Conservation (phyloP, 1,140 invertebrate genomes). For the Orchesella cincta region DNA sequence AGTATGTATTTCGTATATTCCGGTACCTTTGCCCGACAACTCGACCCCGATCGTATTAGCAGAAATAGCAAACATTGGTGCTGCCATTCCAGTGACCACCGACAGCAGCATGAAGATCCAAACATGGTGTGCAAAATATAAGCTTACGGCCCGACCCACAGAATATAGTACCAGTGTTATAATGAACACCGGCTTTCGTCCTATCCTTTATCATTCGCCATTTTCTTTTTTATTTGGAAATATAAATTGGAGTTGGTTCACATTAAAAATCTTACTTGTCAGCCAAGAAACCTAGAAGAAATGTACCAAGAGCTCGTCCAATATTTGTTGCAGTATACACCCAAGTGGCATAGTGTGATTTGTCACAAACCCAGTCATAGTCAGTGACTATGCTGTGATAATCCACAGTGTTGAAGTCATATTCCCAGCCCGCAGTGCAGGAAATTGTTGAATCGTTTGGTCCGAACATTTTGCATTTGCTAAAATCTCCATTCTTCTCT, state of each 20-base stretch:
- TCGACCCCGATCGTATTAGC: neutral
- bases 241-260: neutral
- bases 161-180: constrained; percentile 39
- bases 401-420: constrained; percentile 28
- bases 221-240: neutral
- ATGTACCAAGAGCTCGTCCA: constrained; percentile 43
- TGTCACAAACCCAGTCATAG: constrained; percentile 47
- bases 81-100: constrained; percentile 44
- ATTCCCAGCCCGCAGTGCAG: constrained; percentile 44
- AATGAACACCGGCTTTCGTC: constrained; percentile 48
- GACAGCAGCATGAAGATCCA: constrained; percentile 15
- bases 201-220: constrained; percentile 37
- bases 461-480: constrained; percentile 35
- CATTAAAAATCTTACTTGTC: constrained; percentile 37
- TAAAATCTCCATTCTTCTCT: constrained; percentile 5
- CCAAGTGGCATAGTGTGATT: constrained; percentile 39
- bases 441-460: neutral
- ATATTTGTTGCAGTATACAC: constrained; percentile 33
- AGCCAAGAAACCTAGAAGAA: constrained; percentile 38
- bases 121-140: constrained; percentile 36
- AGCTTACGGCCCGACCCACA: constrained; percentile 38
- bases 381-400: neutral
- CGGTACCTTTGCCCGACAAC: neutral
- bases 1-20: neutral
- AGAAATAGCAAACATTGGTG: constrained; percentile 40